Percentiles rank a stretch among this genome's conserved stretches.
Conservation (phyloP, 2,113 vertebrate species). For the Hippocampus guttulatus region DNA sequence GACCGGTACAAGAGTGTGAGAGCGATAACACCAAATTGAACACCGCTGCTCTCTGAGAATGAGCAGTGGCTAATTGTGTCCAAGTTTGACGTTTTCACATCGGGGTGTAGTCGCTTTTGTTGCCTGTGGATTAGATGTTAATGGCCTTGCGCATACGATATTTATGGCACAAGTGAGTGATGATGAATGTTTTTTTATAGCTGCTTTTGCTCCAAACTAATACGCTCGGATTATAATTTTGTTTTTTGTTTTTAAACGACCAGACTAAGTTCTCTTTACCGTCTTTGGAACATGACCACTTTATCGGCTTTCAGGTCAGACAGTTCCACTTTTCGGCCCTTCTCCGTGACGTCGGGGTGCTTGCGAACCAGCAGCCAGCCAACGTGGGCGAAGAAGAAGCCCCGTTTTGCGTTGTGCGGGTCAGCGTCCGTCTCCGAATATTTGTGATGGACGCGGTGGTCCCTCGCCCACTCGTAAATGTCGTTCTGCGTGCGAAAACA, state of each 20-base stretch:
- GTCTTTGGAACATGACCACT: slow-evolving; percentile 92
- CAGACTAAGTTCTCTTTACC: slow-evolving; percentile 55
- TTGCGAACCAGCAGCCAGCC: slow-evolving; percentile 96
- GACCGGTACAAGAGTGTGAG: too few species aligned
- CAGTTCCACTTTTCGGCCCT: slow-evolving; percentile 84
- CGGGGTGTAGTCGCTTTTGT: neutral
- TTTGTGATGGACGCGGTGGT: slow-evolving; percentile 95
- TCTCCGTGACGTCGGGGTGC: slow-evolving; percentile 90
- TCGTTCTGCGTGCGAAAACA: slow-evolving; percentile 79
- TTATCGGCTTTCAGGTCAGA: slow-evolving; percentile 82
- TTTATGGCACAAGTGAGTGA: too few species aligned
- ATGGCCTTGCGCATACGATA: neutral
- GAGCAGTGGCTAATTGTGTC: too few species aligned
- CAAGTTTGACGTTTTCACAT: too few species aligned
- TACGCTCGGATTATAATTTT: too few species aligned
- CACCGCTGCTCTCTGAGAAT: too few species aligned
- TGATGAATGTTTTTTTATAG: too few species aligned
- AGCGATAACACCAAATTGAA: too few species aligned
- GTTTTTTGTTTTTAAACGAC: too few species aligned
- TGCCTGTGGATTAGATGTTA: neutral
- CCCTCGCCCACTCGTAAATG: slow-evolving; percentile 89
- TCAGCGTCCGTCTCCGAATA: slow-evolving; percentile 93
- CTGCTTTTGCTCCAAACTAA: too few species aligned
- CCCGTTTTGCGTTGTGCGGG: slow-evolving; percentile 86
- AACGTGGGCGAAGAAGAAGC: slow-evolving; percentile 94